Evolutionary conservation across 2,888 invertebrate genomes (phyloP).

Genomic region (Spodoptera littoralis): DNA sequence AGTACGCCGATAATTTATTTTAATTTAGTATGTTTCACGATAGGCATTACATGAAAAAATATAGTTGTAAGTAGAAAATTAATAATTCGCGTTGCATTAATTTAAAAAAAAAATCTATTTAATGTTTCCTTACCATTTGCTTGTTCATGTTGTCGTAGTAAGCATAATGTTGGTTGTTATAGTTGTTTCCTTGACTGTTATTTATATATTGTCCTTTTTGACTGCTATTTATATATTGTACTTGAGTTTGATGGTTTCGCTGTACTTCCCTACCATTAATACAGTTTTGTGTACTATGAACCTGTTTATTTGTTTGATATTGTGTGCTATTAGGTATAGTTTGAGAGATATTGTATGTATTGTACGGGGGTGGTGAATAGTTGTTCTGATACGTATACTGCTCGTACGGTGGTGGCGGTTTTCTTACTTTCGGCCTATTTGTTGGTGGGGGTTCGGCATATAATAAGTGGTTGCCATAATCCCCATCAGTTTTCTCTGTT

Average conservation of each 20-base stretch:
- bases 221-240: not conserved
- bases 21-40: too few species aligned
- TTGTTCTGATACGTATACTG: too few species aligned
- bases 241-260: constrained; percentile 9
- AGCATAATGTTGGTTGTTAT: not conserved
- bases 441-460: not conserved
- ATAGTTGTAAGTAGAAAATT: too few species aligned
- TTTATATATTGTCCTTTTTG: not conserved
- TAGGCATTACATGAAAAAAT: too few species aligned
- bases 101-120: too few species aligned
- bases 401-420: not conserved
- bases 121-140: constrained; percentile 23
- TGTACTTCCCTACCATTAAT: too few species aligned
- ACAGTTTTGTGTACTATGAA: too few species aligned
- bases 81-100: too few species aligned
- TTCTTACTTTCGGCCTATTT: constrained; percentile 2
- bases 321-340: too few species aligned
- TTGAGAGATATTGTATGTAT: too few species aligned
- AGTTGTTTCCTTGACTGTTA: not conserved
- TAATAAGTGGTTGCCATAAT: not conserved
- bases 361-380: constrained; percentile 3
- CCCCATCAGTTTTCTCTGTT: not conserved
- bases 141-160: constrained; percentile 4
- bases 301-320: too few species aligned
- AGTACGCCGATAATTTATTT: too few species aligned